phyloP scores from a whole-genome alignment of 2,113 vertebrate genomes.

The Rhodinocichla rosea region DNA sequence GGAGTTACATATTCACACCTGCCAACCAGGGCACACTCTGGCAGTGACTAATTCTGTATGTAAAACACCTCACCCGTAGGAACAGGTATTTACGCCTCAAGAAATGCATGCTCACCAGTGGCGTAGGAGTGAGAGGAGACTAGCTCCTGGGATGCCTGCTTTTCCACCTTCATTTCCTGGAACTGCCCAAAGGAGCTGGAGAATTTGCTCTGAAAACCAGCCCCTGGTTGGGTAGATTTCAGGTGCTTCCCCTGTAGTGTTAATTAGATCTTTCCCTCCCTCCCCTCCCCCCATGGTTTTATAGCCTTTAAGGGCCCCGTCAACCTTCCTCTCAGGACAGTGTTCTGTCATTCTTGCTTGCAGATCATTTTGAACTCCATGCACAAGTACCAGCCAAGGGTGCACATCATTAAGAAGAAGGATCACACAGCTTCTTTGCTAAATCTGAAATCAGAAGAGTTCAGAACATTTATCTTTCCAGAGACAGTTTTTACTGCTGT shows the following conservation, averaged over 20 bases:
- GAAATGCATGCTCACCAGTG: neutral
- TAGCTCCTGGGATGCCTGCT: neutral
- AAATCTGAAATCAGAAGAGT: conserved; percentile 97
- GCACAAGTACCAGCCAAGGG: conserved; percentile 99
- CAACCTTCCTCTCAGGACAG: neutral
- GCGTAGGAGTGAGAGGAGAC: neutral
- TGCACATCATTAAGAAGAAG: conserved; percentile 99
- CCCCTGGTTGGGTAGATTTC: neutral
- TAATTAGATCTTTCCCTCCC: neutral
- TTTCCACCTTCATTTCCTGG: neutral
- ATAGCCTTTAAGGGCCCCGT: neutral
- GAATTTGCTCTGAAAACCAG: neutral
- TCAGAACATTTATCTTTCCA: conserved; percentile 94
- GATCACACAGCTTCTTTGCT: conserved; percentile 96
- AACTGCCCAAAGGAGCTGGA: neutral
- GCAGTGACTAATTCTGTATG: neutral
- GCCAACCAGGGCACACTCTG: neutral
- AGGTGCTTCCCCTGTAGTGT: neutral
- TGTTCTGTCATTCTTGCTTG: neutral
- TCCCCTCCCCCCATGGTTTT: rapidly evolving
- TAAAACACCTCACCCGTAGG: neutral
- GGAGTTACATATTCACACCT: neutral
- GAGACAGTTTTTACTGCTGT: conserved; percentile 98
- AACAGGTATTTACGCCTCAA: neutral
- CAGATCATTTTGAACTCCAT: conserved; percentile 99